Evolutionary conservation across 2,797 vertebrate genomes (phyloP).

Genomic region (Sebastes oblongus): DNA sequence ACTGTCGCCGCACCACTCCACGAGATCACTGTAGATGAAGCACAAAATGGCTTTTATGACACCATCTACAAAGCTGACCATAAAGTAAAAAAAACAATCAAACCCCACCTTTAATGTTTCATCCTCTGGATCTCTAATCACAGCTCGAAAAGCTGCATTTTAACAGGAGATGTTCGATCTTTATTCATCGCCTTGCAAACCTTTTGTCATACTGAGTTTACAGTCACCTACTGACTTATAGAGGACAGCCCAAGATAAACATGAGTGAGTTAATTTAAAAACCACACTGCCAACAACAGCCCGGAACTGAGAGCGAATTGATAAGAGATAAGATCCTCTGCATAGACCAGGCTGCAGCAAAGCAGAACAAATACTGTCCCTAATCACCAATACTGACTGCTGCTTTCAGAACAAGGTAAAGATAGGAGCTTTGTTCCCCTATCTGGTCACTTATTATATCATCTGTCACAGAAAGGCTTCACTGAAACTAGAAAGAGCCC

Average conservation of each 20-base stretch:
- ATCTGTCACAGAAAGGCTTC: not conserved
- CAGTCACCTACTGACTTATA: not conserved
- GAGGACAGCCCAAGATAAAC: conserved; percentile 5
- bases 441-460: not conserved
- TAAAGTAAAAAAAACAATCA: not conserved
- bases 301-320: not conserved
- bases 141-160: not conserved
- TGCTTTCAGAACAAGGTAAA: not conserved
- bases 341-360: not conserved
- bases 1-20: not conserved
- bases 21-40: not conserved
- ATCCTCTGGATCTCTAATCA: not conserved
- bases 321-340: not conserved
- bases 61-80: not conserved
- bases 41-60: not conserved
- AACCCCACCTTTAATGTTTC: not conserved
- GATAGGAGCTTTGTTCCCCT: not conserved
- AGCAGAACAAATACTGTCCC: conserved; percentile 1
- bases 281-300: not conserved
- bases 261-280: not conserved
- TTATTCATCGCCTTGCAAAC: not conserved
- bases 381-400: not conserved
- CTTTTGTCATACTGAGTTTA: not conserved
- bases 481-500: not conserved
- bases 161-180: not conserved